phyloP scores from a whole-genome alignment of 2,888 invertebrate genomes.

The Furcula furcula region DNA sequence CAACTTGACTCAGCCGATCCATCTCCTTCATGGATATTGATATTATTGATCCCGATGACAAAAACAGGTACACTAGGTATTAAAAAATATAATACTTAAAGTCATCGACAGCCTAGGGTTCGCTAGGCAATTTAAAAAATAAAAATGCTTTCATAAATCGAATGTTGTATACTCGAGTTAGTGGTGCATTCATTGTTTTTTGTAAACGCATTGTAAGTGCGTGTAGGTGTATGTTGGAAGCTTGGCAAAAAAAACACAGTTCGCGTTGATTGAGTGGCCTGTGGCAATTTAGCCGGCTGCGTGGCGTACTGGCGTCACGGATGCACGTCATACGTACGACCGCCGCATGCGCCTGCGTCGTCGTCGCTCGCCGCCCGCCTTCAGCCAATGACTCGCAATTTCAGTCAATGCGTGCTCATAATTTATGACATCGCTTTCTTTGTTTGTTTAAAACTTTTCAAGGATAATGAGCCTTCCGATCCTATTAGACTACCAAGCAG shows the following conservation, averaged over 20 bases:
- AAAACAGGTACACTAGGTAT: too few relatives aligned
- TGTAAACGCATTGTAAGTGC: not conserved
- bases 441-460: too few relatives aligned
- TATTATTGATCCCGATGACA: too few relatives aligned
- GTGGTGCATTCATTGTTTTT: not conserved
- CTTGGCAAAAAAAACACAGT: constrained; percentile 11
- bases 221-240: constrained; percentile 2
- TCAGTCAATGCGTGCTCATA: constrained; percentile 26
- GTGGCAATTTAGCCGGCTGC: too few relatives aligned
- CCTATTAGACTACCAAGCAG: too few relatives aligned
- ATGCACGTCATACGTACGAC: constrained; percentile 29
- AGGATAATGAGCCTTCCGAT: too few relatives aligned
- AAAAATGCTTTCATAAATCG: too few relatives aligned
- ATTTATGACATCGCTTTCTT: constrained; percentile 4
- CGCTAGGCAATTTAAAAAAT: too few relatives aligned
- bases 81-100: too few relatives aligned
- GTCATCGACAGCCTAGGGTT: constrained; percentile 5
- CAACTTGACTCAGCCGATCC: constrained; percentile 16
- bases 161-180: too few relatives aligned
- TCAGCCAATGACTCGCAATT: constrained; percentile 32
- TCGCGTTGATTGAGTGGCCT: constrained; percentile 11
- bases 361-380: constrained; percentile 21
- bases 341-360: constrained; percentile 16
- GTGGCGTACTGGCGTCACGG: constrained; percentile 28
- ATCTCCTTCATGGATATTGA: not conserved